Conservation (phyloP, 2,113 vertebrate genomes). For the Rhinoderma darwinii region DNA sequence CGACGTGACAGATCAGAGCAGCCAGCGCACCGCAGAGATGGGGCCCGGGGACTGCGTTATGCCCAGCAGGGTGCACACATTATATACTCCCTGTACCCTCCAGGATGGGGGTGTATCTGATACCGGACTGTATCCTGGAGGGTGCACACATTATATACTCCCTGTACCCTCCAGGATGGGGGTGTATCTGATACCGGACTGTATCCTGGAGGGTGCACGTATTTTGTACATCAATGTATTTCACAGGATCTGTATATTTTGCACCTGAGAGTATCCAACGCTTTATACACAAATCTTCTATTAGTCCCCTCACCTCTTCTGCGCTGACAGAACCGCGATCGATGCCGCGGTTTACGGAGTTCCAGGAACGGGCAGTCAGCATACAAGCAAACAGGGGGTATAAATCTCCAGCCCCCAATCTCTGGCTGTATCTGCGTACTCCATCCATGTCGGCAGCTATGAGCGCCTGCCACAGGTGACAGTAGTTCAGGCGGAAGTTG, state of each 20-base stretch:
- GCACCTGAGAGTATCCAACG: not conserved
- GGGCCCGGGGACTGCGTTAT: too few relatives aligned
- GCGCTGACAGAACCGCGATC: slow-evolving; percentile 79
- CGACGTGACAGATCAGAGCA: not conserved
- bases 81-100: too few relatives aligned
- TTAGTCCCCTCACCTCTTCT: slow-evolving; percentile 80
- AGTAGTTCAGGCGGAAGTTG: slow-evolving; percentile 90
- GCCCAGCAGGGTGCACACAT: too few relatives aligned
- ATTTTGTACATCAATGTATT: too few relatives aligned
- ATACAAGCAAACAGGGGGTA: slow-evolving; percentile 94
- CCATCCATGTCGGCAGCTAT: slow-evolving; percentile 84
- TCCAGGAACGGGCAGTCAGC: slow-evolving; percentile 92
- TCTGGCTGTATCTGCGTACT: slow-evolving; percentile 84
- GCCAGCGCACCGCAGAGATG: not conserved
- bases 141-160: too few relatives aligned
- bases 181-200: too few relatives aligned
- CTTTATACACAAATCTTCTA: not conserved
- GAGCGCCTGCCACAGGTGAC: slow-evolving; percentile 91
- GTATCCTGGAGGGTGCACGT: too few relatives aligned
- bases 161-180: too few relatives aligned
- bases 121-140: too few relatives aligned
- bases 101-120: too few relatives aligned
- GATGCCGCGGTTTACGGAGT: slow-evolving; percentile 86
- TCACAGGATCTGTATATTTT: too few relatives aligned
- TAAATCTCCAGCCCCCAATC: slow-evolving; percentile 87